phyloP scores from a whole-genome alignment of 1,140 invertebrate species.

The Cheumatopsyche charites region DNA sequence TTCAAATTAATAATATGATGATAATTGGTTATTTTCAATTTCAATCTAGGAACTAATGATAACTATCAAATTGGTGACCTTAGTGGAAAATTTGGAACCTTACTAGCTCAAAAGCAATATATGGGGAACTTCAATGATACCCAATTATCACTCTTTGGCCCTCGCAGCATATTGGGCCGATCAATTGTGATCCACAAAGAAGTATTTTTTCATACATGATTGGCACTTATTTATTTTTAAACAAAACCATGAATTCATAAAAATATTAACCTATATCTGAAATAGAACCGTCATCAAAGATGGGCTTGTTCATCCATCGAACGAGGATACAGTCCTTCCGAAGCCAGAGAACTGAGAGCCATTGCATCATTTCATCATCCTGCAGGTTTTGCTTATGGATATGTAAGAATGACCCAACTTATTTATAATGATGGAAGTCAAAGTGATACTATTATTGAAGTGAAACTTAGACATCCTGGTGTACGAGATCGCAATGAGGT shows the following conservation, averaged over 20 bases:
- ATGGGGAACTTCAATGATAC: conserved; percentile 77
- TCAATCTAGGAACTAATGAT: conserved; percentile 71
- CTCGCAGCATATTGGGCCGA: conserved; percentile 80
- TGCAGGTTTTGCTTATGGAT: conserved; percentile 82
- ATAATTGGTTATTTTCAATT: conserved; percentile 28
- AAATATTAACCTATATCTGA: neutral
- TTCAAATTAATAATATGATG: conserved; percentile 10
- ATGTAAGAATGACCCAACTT: conserved; percentile 87
- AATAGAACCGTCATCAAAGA: conserved; percentile 60
- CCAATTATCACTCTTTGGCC: conserved; percentile 83
- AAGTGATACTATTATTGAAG: conserved; percentile 89
- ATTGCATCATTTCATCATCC: conserved; percentile 94
- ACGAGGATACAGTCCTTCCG: conserved; percentile 83
- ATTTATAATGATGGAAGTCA: conserved; percentile 83
- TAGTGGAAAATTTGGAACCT: conserved; percentile 85
- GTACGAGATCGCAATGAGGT: conserved; percentile 81
- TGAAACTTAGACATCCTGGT: conserved; percentile 84
- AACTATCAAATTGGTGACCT: conserved; percentile 90
- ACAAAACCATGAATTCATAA: neutral
- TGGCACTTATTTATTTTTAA: neutral
- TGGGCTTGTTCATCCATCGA: conserved; percentile 87
- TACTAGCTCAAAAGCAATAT: conserved; percentile 67
- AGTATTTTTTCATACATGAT: conserved; percentile 46
- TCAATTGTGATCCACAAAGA: conserved; percentile 87
- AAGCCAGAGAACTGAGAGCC: conserved; percentile 81